phyloP scores from a whole-genome alignment of 2,797 vertebrate species.

The Lepilemur ruficaudatus region DNA sequence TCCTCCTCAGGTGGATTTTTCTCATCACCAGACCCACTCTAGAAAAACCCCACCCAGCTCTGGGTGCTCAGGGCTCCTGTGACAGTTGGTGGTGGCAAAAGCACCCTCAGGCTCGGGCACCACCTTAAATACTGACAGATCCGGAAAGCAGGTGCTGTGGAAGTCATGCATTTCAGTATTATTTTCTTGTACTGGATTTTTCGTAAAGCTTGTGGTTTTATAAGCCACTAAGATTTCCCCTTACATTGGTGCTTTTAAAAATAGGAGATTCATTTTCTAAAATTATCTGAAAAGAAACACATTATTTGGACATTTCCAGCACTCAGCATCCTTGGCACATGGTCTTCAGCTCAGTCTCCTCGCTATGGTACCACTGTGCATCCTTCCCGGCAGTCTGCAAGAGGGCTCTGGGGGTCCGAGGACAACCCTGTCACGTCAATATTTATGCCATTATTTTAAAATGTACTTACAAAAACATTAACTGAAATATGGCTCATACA shows the following conservation, averaged over 20 bases:
- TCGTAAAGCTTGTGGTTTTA: background rate
- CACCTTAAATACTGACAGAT: background rate
- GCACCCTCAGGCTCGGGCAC: fast-evolving
- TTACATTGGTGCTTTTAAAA: background rate
- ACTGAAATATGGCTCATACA: background rate
- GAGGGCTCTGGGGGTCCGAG: background rate
- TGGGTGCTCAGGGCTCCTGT: background rate
- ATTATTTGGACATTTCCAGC: background rate
- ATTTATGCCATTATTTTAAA: background rate
- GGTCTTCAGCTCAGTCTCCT: background rate
- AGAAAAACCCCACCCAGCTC: background rate
- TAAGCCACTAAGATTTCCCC: background rate
- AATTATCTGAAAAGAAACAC: background rate
- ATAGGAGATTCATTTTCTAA: background rate
- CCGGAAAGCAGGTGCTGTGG: fast-evolving
- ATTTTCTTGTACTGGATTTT: background rate
- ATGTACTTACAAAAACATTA: background rate
- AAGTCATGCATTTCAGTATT: background rate
- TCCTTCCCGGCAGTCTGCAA: too few relatives aligned
- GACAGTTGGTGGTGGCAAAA: background rate
- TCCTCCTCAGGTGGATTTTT: background rate
- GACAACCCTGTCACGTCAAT: too few relatives aligned
- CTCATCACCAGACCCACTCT: background rate
- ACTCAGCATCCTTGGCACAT: background rate
- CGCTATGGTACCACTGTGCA: fast-evolving